Base-by-base conservation (phyloP, 2,113 vertebrate species). In the Nothocercus julius region DNA sequence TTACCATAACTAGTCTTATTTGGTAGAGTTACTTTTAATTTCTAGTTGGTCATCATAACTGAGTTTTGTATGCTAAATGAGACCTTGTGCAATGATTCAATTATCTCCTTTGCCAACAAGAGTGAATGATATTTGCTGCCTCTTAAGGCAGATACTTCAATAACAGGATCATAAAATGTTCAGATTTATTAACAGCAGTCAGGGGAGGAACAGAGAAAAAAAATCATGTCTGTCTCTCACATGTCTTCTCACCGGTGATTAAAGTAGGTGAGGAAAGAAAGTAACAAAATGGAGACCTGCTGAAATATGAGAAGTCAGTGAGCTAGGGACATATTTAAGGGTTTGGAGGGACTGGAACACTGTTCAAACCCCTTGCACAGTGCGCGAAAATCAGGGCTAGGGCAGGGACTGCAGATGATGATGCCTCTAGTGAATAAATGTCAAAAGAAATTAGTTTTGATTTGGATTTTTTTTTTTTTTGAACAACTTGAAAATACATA, bases 361-460 rank as follows among this genome's bases (percentile, higher is more conserved):
- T 14, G 44, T 24, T 51, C 51, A 24, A 8, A 40, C 17, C 87
- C 10, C 34, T 73, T 76, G 15, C 13, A 51, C 22, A n/a, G 9
- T 0, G 4, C 16, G 1, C 1, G 11, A 1, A 74, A 32, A 28
- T 22, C 67, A 6, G 25, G 25, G 30, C 70, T 82, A 30, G 11
- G 11, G 16, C 38, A 49, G 21, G 9, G 32, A 18, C 20, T 62
- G 49, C 38, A 80, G 10, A 7, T 63, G 28, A 28, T 67, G 28
- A 28, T 63, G 36, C 28, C 12, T 56, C 30, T 36, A 32, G 34
- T 40, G 17, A 82, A 73, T 1, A 73, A 36, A n/a, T 18, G 56
- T 74, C 44, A 58, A 47, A 56, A 66, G 82, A 22, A 76, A 68
- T 51, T 14, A 59, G 8, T 32, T 69, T 74, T 66, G 66, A n/a